These are phyloP conservation scores for Monochamus alternatus DNA, from an alignment of 2,888 invertebrate genomes.

Conservation along the genomic window DNA sequence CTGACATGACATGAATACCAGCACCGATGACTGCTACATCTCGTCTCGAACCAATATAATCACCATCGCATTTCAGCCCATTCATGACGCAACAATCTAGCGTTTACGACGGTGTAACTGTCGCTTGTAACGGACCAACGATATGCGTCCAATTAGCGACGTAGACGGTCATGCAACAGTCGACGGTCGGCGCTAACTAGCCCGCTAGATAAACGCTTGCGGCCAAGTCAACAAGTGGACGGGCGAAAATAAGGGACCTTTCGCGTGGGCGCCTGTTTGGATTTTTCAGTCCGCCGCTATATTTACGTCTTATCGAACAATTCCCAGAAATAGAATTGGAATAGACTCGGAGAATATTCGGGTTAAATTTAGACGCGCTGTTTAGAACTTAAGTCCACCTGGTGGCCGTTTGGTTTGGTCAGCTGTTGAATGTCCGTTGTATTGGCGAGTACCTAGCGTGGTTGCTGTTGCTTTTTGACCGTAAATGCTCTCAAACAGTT, in stretches of 20 bases:
- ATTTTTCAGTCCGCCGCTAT: background rate
- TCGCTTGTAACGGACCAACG: background rate
- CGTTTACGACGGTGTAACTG: background rate
- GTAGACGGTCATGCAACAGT: background rate
- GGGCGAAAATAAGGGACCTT: background rate
- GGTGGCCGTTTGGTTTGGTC: too few species aligned
- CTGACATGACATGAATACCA: too few species aligned
- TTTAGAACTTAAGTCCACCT: background rate
- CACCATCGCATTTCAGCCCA: background rate
- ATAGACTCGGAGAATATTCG: background rate
- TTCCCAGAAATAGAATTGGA: conserved; percentile 5
- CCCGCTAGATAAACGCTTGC: background rate
- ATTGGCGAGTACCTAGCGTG: too few species aligned
- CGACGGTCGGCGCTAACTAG: background rate
- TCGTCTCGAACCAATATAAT: background rate
- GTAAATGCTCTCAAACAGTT: too few species aligned
- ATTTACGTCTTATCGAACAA: conserved; percentile 12
- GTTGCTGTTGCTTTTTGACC: too few species aligned
- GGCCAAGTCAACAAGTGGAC: conserved; percentile 3
- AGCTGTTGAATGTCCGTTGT: too few species aligned
- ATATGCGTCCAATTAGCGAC: background rate
- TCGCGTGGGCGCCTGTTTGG: conserved; percentile 5
- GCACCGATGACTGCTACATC: background rate
- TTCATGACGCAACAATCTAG: background rate
- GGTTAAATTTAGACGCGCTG: background rate